Evolutionary conservation across 2,113 vertebrate species (phyloP), one percentile per base, ranked within the genome.

Genomic region (Muntiacus muntjak): DNA sequence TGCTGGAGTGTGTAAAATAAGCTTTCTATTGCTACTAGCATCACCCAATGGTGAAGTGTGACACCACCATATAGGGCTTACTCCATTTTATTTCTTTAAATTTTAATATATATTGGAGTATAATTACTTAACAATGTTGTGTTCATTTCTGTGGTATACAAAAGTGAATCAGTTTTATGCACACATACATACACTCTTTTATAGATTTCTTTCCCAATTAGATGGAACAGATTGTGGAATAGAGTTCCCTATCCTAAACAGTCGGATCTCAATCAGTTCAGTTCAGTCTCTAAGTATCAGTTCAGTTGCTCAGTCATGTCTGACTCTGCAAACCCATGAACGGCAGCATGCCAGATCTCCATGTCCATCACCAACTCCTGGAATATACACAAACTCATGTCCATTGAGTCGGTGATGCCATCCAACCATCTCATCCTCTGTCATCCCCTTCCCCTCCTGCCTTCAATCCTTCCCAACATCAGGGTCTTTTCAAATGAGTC

Each of bases 301-400:
- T 21, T 67, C 33, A 67, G 33, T 67, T 2, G 17, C 33, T 71
- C 17, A 36, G 33, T 21, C 9, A 0, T 71, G 9, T 71, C 17
- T 11, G n/a, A 71, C 17, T 71, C 17, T 71, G 17, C 1, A 2
- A 71, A 9, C 17, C n/a, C 64, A 71, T 36, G 17, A 36, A 2
- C 17, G 0, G 0, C 17, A 71, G n/a, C n/a, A 36, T 11, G 17
- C 9, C n/a, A 36, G 64, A 17, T 17, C 17, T 71, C n/a, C 8
- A 9, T 21, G 7, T 64, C 30, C 30, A 11, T 71, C 64, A 71
- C 19, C n/a, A 71, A 2, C n/a, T 71, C 8, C 17, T 0, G 2
- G 8, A 19, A 4, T 36, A 36, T 36, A 36, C 33, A 5, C 64
- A 36, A 17, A 36, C 8, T 67, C 64, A n/a, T 10, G 16, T 21